A percentile compares a stretch with the other conserved stretches of the same genome.
These are phyloP conservation scores for Gobionotothen gibberifrons DNA, from an alignment of 2,797 vertebrate species.

Conservation along the genomic window DNA sequence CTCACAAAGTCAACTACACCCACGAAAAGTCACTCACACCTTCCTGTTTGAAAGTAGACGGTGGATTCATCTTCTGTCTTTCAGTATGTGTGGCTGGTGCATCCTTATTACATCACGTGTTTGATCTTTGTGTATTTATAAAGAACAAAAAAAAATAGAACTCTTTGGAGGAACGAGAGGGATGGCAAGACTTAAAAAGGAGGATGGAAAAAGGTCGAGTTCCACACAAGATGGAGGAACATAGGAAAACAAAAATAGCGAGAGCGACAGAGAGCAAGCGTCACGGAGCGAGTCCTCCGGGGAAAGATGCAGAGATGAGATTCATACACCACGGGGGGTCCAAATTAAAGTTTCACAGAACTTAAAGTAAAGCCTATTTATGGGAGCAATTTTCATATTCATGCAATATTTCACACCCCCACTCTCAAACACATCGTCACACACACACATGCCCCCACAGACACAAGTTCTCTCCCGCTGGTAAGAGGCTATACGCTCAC, in stretches of 20 bases:
- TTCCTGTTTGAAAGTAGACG: constrained; percentile 13
- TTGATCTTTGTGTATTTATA: constrained; percentile 33
- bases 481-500: constrained; percentile 37
- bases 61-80: constrained; percentile 13
- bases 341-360: constrained; percentile 73
- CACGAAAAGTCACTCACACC: neutral
- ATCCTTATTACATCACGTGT: constrained; percentile 9
- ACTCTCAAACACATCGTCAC: constrained; percentile 24
- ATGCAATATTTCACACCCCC: constrained; percentile 64
- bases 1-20: neutral
- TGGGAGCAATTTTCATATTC: constrained; percentile 73
- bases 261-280: constrained; percentile 34
- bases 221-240: constrained; percentile 37
- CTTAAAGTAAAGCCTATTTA: constrained; percentile 74
- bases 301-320: constrained; percentile 62
- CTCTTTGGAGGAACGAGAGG: constrained; percentile 28
- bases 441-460: constrained; percentile 29
- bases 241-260: constrained; percentile 43
- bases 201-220: constrained; percentile 36
- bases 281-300: constrained; percentile 46
- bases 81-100: constrained; percentile 2
- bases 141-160: neutral
- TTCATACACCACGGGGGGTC: constrained; percentile 49
- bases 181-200: constrained; percentile 9
- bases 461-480: constrained; percentile 46